Base-by-base conservation (phyloP, 2,888 invertebrate genomes). In the Diplolepis rosae region DNA sequence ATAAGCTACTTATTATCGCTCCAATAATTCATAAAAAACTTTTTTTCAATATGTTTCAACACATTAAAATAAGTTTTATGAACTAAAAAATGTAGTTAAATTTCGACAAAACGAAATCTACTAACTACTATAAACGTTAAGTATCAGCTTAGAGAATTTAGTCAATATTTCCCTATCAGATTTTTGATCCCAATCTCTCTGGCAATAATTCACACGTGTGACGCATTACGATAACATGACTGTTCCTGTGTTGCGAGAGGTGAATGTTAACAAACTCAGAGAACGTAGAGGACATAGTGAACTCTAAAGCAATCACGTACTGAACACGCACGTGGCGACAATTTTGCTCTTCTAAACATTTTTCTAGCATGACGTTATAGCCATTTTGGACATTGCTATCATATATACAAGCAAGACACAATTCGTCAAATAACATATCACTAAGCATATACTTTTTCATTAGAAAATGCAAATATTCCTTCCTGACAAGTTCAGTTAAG, bases 131-230 rank as follows among this genome's bases (percentile, higher is more conserved):
- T n/a, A n/a, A n/a, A n/a, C n/a, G n/a, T n/a, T n/a, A n/a, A n/a
- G n/a, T n/a, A n/a, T n/a, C n/a, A 51, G 4, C 1, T 51, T 24
- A 27, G 3, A 7, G 13, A 51, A 51, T 51, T 13, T 51, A 5
- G 28, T 18, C 9, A 18, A 9, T 15, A 42, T 7, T 42, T 42
- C 6, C 0, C 45, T 45, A 9, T 15, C 1, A 51, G 51, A 51
- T 51, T 18, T 61, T 39, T 61, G 35, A 35, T 61, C 39, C 24
- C 35, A 61, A 61, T 61, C 22, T 61, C 24, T 61, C 22, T 35
- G 39, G 24, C 35, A 61, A 22, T 39, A 61, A 61, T 61, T 61
- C 39, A 61, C 61, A 61, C 61, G 39, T 61, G 61, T 61, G 61
- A 61, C 61, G 35, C 39, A 61, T 61, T 61, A 39, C 24, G 24